Evolutionary conservation across 2,888 invertebrate species (phyloP).

Genomic region (Drosophila ochracea): DNA sequence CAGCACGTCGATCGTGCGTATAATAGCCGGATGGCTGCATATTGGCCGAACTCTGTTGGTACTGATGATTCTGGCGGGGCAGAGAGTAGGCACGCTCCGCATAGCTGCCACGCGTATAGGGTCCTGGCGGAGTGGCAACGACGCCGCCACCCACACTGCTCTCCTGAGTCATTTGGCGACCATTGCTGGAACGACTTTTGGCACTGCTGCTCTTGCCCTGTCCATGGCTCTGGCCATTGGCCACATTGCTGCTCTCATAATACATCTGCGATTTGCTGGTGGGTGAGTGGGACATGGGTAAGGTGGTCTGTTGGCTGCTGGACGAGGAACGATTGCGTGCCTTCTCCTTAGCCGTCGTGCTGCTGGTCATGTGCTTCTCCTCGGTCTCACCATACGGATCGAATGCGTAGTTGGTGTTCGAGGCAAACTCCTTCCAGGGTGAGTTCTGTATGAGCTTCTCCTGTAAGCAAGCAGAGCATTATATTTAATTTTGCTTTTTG

Average conservation of each 20-base stretch:
- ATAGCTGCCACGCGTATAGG: slow-evolving; percentile 83
- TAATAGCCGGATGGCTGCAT: slow-evolving; percentile 86
- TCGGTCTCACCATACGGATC: slow-evolving; percentile 94
- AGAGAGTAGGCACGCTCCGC: slow-evolving; percentile 90
- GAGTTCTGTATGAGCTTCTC: slow-evolving; percentile 93
- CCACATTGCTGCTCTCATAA: slow-evolving; percentile 76
- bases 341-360: slow-evolving; percentile 80
- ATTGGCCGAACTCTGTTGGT: slow-evolving; percentile 78
- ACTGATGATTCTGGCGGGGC: slow-evolving; percentile 87
- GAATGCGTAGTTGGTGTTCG: slow-evolving; percentile 95
- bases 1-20: slow-evolving; percentile 86
- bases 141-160: slow-evolving; percentile 48
- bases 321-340: slow-evolving; percentile 76
- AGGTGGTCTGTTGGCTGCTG: slow-evolving; percentile 83
- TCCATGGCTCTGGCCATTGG: slow-evolving; percentile 48
- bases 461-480: slow-evolving; percentile 85
- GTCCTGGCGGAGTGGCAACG: slow-evolving; percentile 33
- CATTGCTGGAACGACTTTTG: slow-evolving; percentile 50
- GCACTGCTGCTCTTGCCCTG: slow-evolving; percentile 57
- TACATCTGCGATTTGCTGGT: slow-evolving; percentile 84
- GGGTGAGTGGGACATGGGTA: slow-evolving; percentile 85
- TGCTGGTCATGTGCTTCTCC: slow-evolving; percentile 86
- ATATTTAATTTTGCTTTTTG: background rate
- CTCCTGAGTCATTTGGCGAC: slow-evolving; percentile 65
- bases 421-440: slow-evolving; percentile 94